These are phyloP conservation scores for Trissolcus japonicus DNA, from an alignment of 2,888 invertebrate genomes.

Conservation along the genomic window DNA sequence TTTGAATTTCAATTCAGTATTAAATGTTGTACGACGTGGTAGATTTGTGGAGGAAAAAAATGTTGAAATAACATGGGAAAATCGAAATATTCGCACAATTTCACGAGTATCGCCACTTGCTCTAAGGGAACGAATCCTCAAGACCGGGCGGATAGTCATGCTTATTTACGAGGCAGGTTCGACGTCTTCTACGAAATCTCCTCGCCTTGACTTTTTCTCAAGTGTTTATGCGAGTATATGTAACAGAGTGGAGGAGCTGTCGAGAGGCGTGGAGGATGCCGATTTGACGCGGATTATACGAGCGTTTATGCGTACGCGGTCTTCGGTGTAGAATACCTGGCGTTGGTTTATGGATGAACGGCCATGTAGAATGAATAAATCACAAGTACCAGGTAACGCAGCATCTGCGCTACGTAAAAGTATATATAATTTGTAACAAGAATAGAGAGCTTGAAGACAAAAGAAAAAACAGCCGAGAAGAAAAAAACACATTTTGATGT, in stretches of 20 bases:
- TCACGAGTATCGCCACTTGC: constrained; percentile 32
- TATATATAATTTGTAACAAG: constrained; percentile 29
- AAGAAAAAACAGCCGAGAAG: not conserved
- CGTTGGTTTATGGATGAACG: constrained; percentile 63
- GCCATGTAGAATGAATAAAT: constrained; percentile 63
- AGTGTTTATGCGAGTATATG: constrained; percentile 51
- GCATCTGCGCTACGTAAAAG: constrained; percentile 52
- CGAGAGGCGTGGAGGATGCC: constrained; percentile 59
- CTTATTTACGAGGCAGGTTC: constrained; percentile 52
- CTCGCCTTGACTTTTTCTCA: constrained; percentile 45
- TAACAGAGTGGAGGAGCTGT: constrained; percentile 48
- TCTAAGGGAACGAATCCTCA: constrained; percentile 45
- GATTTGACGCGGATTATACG: constrained; percentile 60
- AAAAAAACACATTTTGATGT: constrained; percentile 16
- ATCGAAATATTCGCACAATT: constrained; percentile 23
- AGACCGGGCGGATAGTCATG: constrained; percentile 44
- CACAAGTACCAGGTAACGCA: constrained; percentile 56
- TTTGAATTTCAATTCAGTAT: no score
- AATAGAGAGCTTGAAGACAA: constrained; percentile 19
- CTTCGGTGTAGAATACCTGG: constrained; percentile 44
- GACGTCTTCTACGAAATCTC: constrained; percentile 57
- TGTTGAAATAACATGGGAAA: constrained; percentile 1
- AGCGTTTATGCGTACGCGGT: constrained; percentile 58
- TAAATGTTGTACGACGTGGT: no score
- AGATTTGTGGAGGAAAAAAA: not conserved